phyloP scores from a whole-genome alignment of 2,888 invertebrate genomes.

The Drosophila ezoana region DNA sequence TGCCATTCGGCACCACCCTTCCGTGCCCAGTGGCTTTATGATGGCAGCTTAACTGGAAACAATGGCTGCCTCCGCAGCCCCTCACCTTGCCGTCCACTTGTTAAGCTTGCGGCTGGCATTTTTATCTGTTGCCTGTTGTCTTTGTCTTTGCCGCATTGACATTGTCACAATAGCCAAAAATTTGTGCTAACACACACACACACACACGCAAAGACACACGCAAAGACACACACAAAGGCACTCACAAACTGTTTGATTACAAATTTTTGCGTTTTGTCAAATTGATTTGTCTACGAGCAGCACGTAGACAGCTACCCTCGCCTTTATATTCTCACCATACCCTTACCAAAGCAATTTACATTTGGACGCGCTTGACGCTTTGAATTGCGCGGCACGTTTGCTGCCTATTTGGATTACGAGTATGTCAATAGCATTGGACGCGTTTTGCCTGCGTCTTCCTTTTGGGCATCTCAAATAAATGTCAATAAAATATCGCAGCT shows the following conservation, averaged over 20 bases:
- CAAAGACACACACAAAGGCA: not conserved
- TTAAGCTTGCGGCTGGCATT: conserved; percentile 73
- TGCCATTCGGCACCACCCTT: not conserved
- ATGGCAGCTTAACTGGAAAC: conserved; percentile 52
- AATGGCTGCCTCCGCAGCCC: conserved; percentile 37
- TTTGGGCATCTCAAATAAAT: conserved; percentile 65
- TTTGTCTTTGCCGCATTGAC: conserved; percentile 64
- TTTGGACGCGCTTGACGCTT: conserved; percentile 66
- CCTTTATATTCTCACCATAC: not conserved
- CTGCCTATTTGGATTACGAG: conserved; percentile 73
- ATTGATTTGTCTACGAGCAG: conserved; percentile 66
- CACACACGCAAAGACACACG: not conserved
- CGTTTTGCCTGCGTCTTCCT: conserved; percentile 8
- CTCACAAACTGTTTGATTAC: conserved; percentile 52
- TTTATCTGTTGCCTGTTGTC: conserved; percentile 61
- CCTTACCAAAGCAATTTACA: conserved; percentile 59
- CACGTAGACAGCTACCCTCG: conserved; percentile 46
- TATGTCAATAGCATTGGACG: conserved; percentile 68
- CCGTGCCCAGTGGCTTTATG: conserved; percentile 27
- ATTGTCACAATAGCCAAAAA: conserved; percentile 65
- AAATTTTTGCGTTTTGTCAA: conserved; percentile 62
- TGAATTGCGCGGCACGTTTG: conserved; percentile 72
- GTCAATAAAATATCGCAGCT: conserved; percentile 62
- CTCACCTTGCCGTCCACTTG: conserved; percentile 27
- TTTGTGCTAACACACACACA: conserved; percentile 35